Conservation (phyloP, 2,888 invertebrate genomes). For the Mantis religiosa region DNA sequence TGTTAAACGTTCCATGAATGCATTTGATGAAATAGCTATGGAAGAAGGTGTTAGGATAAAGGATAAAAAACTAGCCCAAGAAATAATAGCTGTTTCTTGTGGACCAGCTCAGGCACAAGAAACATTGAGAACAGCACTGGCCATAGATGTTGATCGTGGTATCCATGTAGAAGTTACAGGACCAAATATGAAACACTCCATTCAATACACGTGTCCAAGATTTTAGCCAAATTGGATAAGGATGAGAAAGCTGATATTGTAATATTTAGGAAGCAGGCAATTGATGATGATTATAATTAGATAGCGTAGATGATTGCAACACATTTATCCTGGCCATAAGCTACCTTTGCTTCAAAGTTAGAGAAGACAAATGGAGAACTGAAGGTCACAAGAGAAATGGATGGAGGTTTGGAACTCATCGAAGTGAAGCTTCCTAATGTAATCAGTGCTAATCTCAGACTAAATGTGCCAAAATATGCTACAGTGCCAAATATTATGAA, state of each 20-base stretch:
- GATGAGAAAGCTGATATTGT: conserved; percentile 92
- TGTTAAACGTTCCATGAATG: conserved; percentile 99
- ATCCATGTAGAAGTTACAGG: conserved; percentile 92
- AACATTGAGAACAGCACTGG: conserved; percentile 90
- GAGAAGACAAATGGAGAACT: conserved; percentile 75
- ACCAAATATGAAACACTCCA: conserved; percentile 81
- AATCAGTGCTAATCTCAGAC: conserved; percentile 89
- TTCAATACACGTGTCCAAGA: conserved; percentile 94
- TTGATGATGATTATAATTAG: conserved; percentile 61
- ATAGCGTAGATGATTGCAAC: conserved; percentile 99
- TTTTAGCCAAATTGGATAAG: conserved; percentile 86
- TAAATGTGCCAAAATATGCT: conserved; percentile 98
- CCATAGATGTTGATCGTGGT: conserved; percentile 96
- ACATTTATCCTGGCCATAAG: conserved; percentile 93
- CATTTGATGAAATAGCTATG: conserved; percentile 98
- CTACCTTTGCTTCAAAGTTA: conserved; percentile 93
- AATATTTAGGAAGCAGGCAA: conserved; percentile 91
- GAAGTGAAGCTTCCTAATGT: conserved; percentile 93
- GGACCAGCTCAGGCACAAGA: conserved; percentile 93
- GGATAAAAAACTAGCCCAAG: conserved; percentile 91
- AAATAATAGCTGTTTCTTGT: conserved; percentile 94
- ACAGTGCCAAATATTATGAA: conserved; percentile 99
- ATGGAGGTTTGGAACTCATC: conserved; percentile 93
- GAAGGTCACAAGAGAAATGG: conserved; percentile 84
- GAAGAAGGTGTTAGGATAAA: conserved; percentile 98